Evolutionary conservation across 2,888 invertebrate genomes (phyloP), one percentile per base, ranked within the genome.

Genomic region (Pandemis heparana): DNA sequence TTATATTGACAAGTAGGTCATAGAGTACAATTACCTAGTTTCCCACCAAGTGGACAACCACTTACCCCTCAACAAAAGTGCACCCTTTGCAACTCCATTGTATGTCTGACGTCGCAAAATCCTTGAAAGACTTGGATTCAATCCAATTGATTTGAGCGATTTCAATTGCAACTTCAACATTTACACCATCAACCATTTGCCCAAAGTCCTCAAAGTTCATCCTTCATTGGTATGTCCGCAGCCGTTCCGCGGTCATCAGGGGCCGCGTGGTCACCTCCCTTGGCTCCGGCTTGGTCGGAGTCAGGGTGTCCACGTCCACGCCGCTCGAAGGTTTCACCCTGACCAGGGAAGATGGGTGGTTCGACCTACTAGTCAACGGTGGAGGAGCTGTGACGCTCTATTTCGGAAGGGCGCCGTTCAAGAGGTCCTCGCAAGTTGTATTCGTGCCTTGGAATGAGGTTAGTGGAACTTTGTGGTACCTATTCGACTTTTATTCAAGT

Each of bases 341-440:
- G 74, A 98, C 98, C 4, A 95, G 98, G 75, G 98, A 98, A 79
- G 98, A 98, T 82, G 98, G 98, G 66, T 98, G 98, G 98, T 99
- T 99, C 94, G 99, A 99, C 93, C 95, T 99, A 67, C 95, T 99
- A 85, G 99, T 99, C 16, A 99, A 99, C 90, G 99, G 99, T n/a
- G 99, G 99, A 0, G 99, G 99, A 0, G 98, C 99, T 0, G 98
- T 99, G 3, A 98, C 98, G 0, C 93, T 99, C 67, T 98, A 98
- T 87, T 99, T 99, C 86, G 98, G 99, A 74, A 95, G 98, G 75
- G 97, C 98, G 59, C 98, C 98, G 1, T 98, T 98, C 92, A 96
- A 97, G 77, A 97, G 98, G 1, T 97, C 98, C 80, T 97, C 96
- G 61, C 96, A 97, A 85, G 98, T 98, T 75, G 97, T 98, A 23